Conservation (phyloP, 2,888 invertebrate genomes). For the Drosophila rellima region DNA sequence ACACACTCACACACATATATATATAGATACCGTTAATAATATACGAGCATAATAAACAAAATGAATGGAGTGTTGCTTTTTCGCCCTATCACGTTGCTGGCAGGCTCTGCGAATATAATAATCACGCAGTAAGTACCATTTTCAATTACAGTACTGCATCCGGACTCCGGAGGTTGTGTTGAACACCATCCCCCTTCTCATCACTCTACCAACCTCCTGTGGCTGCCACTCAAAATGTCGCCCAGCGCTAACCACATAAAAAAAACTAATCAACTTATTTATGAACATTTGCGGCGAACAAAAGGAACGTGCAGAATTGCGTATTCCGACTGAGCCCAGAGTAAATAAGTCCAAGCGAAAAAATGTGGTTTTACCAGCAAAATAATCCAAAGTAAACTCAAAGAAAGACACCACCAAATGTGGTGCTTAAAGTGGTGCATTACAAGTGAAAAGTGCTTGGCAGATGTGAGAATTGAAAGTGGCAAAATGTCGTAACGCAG, state of each 20-base stretch:
- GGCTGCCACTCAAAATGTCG: conserved; percentile 54
- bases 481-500: conserved; percentile 38
- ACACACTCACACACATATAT: conserved; percentile 2
- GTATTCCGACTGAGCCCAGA: conserved; percentile 53
- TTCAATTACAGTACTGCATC: conserved; percentile 70
- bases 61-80: conserved; percentile 46
- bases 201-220: conserved; percentile 4
- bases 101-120: conserved; percentile 65
- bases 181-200: not conserved
- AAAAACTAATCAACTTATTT: conserved; percentile 80
- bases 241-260: conserved; percentile 66
- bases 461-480: conserved; percentile 23
- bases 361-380: conserved; percentile 21
- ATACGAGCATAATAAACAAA: conserved; percentile 49
- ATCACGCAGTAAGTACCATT: conserved; percentile 76
- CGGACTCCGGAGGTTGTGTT: conserved; percentile 14
- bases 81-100: conserved; percentile 59
- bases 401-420: conserved; percentile 18
- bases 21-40: conserved; percentile 43
- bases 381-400: conserved; percentile 26
- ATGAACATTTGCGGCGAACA: conserved; percentile 77
- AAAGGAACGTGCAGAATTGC: conserved; percentile 76
- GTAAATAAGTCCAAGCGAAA: conserved; percentile 34
- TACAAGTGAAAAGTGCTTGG: conserved; percentile 27
- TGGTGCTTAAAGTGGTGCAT: conserved; percentile 15